phyloP scores from a whole-genome alignment of 2,888 invertebrate genomes.

The Thalpophila matura region DNA sequence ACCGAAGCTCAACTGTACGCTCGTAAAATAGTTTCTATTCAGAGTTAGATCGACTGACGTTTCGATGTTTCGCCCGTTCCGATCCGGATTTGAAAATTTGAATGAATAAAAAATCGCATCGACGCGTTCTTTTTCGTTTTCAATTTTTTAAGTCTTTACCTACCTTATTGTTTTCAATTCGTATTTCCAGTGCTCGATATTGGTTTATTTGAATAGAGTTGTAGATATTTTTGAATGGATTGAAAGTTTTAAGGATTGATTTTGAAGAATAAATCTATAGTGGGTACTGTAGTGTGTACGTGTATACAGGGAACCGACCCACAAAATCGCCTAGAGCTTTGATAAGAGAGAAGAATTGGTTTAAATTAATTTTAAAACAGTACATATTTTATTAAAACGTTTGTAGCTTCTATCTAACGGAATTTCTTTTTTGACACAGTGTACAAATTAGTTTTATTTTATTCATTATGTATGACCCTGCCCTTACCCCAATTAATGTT shows the following conservation, averaged over 20 bases:
- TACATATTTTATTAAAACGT: too few species aligned
- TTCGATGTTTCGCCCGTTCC: slow-evolving; percentile 47
- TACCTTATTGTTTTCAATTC: slow-evolving; percentile 53
- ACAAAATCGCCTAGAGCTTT: too few species aligned
- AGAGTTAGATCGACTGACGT: slow-evolving; percentile 55
- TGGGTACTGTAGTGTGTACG: neutral
- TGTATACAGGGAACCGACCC: too few species aligned
- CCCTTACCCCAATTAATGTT: too few species aligned
- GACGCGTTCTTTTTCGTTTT: slow-evolving; percentile 46
- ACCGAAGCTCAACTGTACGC: slow-evolving; percentile 30
- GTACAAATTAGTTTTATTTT: neutral
- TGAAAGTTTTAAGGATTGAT: neutral
- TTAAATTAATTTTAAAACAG: too few species aligned
- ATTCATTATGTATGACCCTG: too few species aligned
- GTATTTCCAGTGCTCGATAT: slow-evolving; percentile 37
- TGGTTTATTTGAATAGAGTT: slow-evolving; percentile 38
- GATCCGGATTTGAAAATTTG: slow-evolving; percentile 55
- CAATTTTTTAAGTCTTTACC: slow-evolving; percentile 45
- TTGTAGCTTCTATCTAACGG: too few species aligned
- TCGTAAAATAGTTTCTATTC: slow-evolving; percentile 60
- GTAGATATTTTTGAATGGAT: slow-evolving; percentile 9
- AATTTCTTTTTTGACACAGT: neutral
- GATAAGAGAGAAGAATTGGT: too few species aligned
- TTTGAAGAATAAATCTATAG: neutral
- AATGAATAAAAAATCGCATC: slow-evolving; percentile 57